phyloP scores from a whole-genome alignment of 2,113 vertebrate species.

The Psettodes erumei region DNA sequence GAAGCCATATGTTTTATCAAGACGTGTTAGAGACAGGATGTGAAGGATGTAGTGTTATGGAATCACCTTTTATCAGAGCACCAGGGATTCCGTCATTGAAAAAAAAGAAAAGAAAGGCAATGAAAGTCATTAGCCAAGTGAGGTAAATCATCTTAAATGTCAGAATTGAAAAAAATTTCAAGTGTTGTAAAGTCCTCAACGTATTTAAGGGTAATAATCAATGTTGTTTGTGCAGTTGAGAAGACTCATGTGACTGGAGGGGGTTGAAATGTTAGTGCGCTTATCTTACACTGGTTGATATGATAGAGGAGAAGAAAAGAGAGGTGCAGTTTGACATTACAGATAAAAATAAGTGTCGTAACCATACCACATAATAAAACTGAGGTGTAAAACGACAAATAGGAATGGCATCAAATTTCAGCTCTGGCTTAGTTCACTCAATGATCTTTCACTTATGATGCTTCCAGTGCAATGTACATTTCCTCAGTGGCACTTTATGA shows the following conservation, averaged over 20 bases:
- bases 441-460: constrained; percentile 28
- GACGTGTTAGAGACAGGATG: constrained; percentile 23
- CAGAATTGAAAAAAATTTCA: constrained; percentile 54
- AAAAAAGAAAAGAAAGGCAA: constrained; percentile 49
- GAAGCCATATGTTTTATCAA: constrained; percentile 10
- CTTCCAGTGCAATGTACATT: constrained; percentile 37
- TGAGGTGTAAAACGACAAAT: constrained; percentile 29
- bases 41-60: constrained; percentile 60
- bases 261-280: constrained; percentile 32
- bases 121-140: constrained; percentile 42
- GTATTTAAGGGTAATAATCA: constrained; percentile 26
- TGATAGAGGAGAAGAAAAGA: constrained; percentile 5
- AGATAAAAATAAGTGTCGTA: constrained; percentile 21
- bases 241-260: constrained; percentile 11
- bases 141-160: constrained; percentile 69
- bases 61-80: constrained; percentile 72
- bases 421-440: constrained; percentile 22
- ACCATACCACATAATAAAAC: constrained; percentile 7
- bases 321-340: constrained; percentile 7
- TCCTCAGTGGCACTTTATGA: constrained; percentile 61
- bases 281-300: constrained; percentile 33
- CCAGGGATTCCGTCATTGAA: constrained; percentile 66
- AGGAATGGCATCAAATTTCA: constrained; percentile 57
- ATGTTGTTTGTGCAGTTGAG: constrained; percentile 63
- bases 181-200: constrained; percentile 51